Percentiles rank a stretch among this genome's conserved stretches.
Evolutionary conservation across 1,140 invertebrate species (phyloP).

Genomic region (Cyphomyrmex costatus): DNA sequence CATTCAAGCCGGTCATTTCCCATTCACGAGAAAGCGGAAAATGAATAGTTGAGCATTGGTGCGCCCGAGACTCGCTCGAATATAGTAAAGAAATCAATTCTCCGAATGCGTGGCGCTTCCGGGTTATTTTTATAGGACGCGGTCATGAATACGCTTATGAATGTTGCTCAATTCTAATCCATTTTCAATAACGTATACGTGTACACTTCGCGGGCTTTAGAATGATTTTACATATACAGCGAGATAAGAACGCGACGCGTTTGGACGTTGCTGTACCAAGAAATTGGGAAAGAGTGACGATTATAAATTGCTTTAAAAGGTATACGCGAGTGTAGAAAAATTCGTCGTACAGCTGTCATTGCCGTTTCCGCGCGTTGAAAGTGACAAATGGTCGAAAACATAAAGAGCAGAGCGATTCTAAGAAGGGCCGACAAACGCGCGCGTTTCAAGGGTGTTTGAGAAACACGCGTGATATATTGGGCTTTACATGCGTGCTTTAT

Average conservation of each 20-base stretch:
- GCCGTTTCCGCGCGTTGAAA: conserved; percentile 27
- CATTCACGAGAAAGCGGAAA: conserved; percentile 38
- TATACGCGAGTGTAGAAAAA: neutral
- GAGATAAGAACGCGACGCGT: neutral
- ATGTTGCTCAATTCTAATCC: neutral
- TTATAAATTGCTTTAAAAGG: conserved; percentile 21
- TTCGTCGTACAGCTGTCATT: conserved; percentile 27
- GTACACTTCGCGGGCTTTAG: neutral
- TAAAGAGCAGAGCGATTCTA: conserved; percentile 16
- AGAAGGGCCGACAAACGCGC: conserved; percentile 45
- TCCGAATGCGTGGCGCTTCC: neutral
- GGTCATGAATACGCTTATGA: neutral
- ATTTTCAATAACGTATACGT: neutral
- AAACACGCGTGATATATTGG: conserved; percentile 53
- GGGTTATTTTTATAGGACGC: neutral
- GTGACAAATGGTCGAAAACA: conserved; percentile 47
- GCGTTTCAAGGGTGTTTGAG: conserved; percentile 27
- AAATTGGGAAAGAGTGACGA: neutral
- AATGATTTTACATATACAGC: neutral
- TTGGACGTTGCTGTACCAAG: neutral
- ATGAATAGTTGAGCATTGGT: neutral
- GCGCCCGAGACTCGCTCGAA: neutral
- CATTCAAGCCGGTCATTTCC: conserved; percentile 27
- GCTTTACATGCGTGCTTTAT: conserved; percentile 50
- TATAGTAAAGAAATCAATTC: conserved; percentile 12